phyloP scores from a whole-genome alignment of 2,888 invertebrate species.

The Lasioglossum oenotherae region DNA sequence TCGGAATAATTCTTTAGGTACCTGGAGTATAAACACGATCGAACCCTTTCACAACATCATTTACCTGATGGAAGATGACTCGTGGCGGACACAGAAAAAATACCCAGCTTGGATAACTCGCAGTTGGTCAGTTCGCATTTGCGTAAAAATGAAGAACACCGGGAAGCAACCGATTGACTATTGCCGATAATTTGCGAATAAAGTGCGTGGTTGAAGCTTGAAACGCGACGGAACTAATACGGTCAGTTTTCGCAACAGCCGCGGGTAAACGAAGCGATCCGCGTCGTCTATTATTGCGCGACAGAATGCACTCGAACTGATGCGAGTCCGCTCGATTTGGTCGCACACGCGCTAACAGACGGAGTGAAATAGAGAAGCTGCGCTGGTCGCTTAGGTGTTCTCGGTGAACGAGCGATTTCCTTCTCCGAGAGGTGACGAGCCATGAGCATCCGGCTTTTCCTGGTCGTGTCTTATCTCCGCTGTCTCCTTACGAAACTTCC shows the following conservation, averaged over 20 bases:
- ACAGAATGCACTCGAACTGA: slow-evolving; percentile 28
- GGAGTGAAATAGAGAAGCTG: slow-evolving; percentile 13
- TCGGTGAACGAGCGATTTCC: not conserved
- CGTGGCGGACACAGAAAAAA: too few relatives aligned
- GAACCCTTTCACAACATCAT: too few relatives aligned
- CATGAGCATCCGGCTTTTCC: slow-evolving; percentile 29
- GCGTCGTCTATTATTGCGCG: slow-evolving; percentile 55
- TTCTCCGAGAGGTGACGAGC: not conserved
- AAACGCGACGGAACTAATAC: not conserved
- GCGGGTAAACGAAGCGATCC: not conserved
- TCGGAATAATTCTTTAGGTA: too few relatives aligned
- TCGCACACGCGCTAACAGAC: not conserved
- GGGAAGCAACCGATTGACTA: too few relatives aligned
- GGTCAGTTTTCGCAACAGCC: not conserved
- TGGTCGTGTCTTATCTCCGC: not conserved
- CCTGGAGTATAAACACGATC: too few relatives aligned
- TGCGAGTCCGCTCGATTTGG: slow-evolving; percentile 47
- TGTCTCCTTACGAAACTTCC: too few relatives aligned
- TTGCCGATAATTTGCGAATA: too few relatives aligned
- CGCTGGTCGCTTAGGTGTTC: not conserved
- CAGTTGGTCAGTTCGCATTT: too few relatives aligned
- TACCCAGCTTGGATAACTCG: too few relatives aligned
- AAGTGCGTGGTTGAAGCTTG: too few relatives aligned
- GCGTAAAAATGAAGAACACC: too few relatives aligned
- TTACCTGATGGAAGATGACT: too few relatives aligned